Evolutionary conservation across 2,113 vertebrate species (phyloP).

Genomic region (Pholis gunnellus): DNA sequence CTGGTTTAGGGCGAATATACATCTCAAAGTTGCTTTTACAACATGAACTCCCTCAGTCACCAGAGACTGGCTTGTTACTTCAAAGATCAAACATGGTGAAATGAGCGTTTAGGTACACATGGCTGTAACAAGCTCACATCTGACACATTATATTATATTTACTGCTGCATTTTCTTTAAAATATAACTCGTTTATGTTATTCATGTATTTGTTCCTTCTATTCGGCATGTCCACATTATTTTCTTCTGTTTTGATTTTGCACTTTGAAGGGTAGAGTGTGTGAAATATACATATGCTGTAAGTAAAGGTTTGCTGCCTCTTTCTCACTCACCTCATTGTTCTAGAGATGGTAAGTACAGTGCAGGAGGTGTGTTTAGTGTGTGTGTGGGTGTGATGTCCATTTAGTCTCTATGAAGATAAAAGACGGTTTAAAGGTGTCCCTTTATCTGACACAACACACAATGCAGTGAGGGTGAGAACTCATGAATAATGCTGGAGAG

Average conservation of each 20-base stretch:
- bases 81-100: not conserved
- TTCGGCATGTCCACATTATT: not conserved
- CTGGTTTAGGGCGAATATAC: constrained; percentile 19
- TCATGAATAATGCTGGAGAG: constrained; percentile 19
- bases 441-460: constrained; percentile 16
- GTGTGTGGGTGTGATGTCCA: constrained; percentile 7
- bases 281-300: not conserved
- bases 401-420: constrained; percentile 40
- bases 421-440: not conserved
- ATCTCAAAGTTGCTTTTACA: constrained; percentile 2
- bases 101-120: not conserved
- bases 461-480: not conserved
- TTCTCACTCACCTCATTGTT: not conserved
- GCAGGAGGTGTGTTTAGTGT: not conserved
- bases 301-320: not conserved
- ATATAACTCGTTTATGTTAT: not conserved
- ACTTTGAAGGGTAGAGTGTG: not conserved
- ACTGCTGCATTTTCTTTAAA: not conserved
- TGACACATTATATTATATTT: not conserved
- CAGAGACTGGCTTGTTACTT: not conserved
- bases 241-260: not conserved
- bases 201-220: not conserved
- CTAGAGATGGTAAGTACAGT: not conserved
- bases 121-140: not conserved
- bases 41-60: not conserved